Evolutionary conservation across 2,797 vertebrate genomes (phyloP).

Genomic region (Podarcis lilfordi): DNA sequence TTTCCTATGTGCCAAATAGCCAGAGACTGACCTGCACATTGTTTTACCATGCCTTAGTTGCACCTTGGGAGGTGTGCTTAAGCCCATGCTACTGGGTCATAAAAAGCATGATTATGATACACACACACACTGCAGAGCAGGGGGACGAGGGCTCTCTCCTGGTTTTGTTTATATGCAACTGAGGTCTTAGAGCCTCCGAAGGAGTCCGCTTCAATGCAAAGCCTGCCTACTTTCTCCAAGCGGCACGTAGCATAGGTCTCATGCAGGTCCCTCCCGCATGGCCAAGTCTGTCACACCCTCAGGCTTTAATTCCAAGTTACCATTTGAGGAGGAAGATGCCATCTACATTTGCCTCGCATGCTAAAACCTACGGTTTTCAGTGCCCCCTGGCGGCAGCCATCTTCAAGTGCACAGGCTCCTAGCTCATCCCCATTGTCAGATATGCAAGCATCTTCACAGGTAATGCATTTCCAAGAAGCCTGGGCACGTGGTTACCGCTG

Average conservation of each 20-base stretch:
- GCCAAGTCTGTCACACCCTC: background rate
- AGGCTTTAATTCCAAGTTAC: background rate
- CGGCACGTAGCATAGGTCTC: background rate
- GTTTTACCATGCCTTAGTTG: background rate
- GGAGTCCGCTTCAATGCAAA: background rate
- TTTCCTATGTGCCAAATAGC: background rate
- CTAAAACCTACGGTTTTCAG: background rate
- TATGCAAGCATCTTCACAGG: conserved; percentile 10
- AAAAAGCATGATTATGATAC: background rate
- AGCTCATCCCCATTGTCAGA: conserved; percentile 10
- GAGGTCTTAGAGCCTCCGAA: background rate
- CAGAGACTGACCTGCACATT: background rate
- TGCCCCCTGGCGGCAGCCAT: background rate
- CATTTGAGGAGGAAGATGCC: too few relatives aligned
- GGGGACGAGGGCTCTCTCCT: background rate
- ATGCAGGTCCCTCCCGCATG: background rate
- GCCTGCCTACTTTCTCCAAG: background rate
- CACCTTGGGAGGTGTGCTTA: conserved; percentile 4
- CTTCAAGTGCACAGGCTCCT: background rate
- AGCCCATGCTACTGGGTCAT: background rate
- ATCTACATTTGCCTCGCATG: background rate
- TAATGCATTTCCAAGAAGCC: conserved; percentile 8
- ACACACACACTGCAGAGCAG: background rate
- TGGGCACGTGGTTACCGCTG: background rate
- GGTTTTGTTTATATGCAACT: background rate